Percentiles rank a stretch among this genome's conserved stretches.
Evolutionary conservation across 2,797 vertebrate species (phyloP).

Genomic region (Diplodus sargus): DNA sequence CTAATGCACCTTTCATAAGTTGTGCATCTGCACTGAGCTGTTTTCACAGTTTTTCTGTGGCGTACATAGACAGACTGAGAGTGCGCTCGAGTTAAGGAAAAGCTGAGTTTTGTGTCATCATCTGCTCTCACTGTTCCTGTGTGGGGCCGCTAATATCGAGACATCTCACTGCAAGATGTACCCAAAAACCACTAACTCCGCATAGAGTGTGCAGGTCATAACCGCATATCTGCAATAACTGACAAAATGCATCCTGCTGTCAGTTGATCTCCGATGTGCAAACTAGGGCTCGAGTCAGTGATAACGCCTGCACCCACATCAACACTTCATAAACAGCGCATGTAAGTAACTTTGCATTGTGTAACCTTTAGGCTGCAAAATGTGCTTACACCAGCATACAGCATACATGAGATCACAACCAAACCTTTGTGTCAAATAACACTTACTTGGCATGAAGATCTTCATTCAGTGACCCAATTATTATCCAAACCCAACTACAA

Average conservation of each 20-base stretch:
- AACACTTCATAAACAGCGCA: not conserved
- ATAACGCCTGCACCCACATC: slow-evolving; percentile 21
- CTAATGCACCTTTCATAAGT: not conserved
- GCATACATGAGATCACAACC: slow-evolving; percentile 38
- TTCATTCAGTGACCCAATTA: not conserved
- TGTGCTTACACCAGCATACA: slow-evolving; percentile 35
- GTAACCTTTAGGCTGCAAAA: not conserved
- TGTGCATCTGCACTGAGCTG: not conserved
- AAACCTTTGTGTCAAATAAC: not conserved
- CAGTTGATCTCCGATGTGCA: slow-evolving; percentile 26
- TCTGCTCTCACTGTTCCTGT: not conserved
- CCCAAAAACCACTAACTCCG: slow-evolving; percentile 60
- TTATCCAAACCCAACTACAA: not conserved
- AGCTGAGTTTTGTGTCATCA: not conserved
- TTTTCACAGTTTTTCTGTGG: not conserved
- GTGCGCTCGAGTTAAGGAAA: slow-evolving; percentile 14
- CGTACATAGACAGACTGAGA: not conserved
- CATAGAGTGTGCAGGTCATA: slow-evolving; percentile 27
- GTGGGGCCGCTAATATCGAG: slow-evolving; percentile 19
- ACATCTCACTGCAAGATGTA: slow-evolving; percentile 10
- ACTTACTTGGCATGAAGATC: slow-evolving; percentile 26
- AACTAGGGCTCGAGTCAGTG: not conserved
- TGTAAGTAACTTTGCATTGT: slow-evolving; percentile 17
- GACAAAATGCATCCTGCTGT: not conserved
- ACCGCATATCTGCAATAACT: slow-evolving; percentile 24